Base-by-base conservation (phyloP, 2,113 vertebrate species). In the Chamaea fasciata region DNA sequence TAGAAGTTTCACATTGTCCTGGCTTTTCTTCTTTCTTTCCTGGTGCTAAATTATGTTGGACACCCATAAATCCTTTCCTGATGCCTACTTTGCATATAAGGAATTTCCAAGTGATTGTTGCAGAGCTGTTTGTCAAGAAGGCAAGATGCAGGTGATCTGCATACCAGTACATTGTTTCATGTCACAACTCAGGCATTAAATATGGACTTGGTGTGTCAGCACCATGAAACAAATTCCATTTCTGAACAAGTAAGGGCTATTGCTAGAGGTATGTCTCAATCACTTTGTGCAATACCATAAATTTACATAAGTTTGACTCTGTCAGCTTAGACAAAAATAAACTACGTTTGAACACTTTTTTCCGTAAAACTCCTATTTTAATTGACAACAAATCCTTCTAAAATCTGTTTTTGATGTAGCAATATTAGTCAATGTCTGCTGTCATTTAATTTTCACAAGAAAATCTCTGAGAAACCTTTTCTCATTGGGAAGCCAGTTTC, bases 41-140 rank as follows among this genome's bases (percentile, higher is more conserved):
- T 70, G 35, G 22, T 75, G 27, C 47, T 86, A 74, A 90, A 90
- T 93, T 90, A 70, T 26, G 9, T 79, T 94, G 39, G 83, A 47
- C 16, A 59, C 39, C 17, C 35, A 27, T 87, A 91, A 94, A 83
- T 88, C 41, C 44, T 81, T 83, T 47, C 6, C 39, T 86, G 73
- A 52, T 65, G 56, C 49, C 42, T 91, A 18, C 56, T 85, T 88
- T 78, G 35, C 42, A 52, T 94, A 28, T 74, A 47, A 73, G 71
- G 82, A 76, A 80, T 88, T 95, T 69, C 35, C 77, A 42, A 79
- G 59, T 86, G 69, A 67, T 70, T 86, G 77, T 80, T 85, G 63
- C 55, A 88, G 55, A 85, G 75, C 64, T 85, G 60, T 94, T 95
- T 88, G 63, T 95, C 82, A 90, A 73, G 81, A 39, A 59, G 30